Evolutionary conservation across 2,797 vertebrate species (phyloP), one percentile per base, ranked within the genome.

Genomic region (Microctenopoma lineatum): DNA sequence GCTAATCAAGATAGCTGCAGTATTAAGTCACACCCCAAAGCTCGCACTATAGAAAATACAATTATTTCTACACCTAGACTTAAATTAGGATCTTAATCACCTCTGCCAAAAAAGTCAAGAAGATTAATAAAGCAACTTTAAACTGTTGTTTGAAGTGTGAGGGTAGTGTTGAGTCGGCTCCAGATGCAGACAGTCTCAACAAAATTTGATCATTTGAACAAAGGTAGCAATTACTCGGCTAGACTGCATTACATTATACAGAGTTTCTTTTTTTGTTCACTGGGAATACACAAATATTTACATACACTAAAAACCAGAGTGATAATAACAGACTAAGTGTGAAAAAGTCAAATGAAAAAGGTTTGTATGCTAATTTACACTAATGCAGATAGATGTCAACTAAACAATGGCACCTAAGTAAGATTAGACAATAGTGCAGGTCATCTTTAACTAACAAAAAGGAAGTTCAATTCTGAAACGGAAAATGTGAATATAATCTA

Each of bases 171-270:
- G 57, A 72, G 52, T 59, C 14, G 7, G 5, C 56, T 65, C 25
- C 48, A 57, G 2, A 9, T 13, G 34, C 34, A 55, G 12, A 66
- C 65, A 38, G 56, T 67, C 59, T 69, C 10, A 62, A 61, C 62
- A 62, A 53, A 69, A 52, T 62, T 53, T 66, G 34, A 32, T 64
- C 10, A 65, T 66, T 69, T 68, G 18, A 54, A 65, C 38, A 53
- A 69, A 79, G 45, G 67, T 76, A 46, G 39, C 58, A 59, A 75
- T 81, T 77, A 26, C n/a, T 41, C 38, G 62, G 48, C 38, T 36
- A 59, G 56, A 66, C 66, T 54, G 67, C 21, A 29, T 61, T 59
- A 54, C 51, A 39, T 70, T 77, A 56, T 32, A 76, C 42, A 73
- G 32, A 59, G 42, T 46, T 70, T 59, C 52, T 51, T 38, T 69